A percentile compares a stretch with the other conserved stretches of the same genome.
Conservation (phyloP, 2,888 invertebrate species). For the Corythucha ciliata region DNA sequence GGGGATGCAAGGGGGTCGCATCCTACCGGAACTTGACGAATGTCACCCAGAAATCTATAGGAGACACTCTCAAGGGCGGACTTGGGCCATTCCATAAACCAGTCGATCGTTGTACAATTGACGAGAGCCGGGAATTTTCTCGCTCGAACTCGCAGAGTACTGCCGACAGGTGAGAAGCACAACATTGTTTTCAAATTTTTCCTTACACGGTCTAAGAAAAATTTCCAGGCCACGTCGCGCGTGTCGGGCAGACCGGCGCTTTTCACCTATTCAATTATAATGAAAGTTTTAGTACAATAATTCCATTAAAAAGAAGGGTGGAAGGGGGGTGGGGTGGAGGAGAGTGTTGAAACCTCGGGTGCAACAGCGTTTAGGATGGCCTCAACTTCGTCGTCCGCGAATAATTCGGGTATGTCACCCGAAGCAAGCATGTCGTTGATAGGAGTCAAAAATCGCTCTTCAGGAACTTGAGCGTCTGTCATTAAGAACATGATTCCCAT, state of each 20-base stretch:
- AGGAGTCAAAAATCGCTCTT: constrained; percentile 81
- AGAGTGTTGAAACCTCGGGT: constrained; percentile 63
- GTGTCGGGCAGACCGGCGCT: constrained; percentile 73
- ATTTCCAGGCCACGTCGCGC: constrained; percentile 89
- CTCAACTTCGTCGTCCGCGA: constrained; percentile 84
- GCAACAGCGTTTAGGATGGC: constrained; percentile 68
- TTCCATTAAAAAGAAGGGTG: neutral
- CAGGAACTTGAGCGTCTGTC: constrained; percentile 88
- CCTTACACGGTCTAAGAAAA: constrained; percentile 83
- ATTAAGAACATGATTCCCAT: constrained; percentile 79
- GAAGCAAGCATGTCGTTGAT: constrained; percentile 90
- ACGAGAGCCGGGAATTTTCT: constrained; percentile 90
- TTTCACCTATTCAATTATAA: constrained; percentile 53
- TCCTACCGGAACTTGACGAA: constrained; percentile 61
- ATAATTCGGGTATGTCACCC: constrained; percentile 84
- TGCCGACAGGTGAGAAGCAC: constrained; percentile 92
- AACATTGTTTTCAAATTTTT: constrained; percentile 67
- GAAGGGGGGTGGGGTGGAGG: neutral
- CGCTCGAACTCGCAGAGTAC: constrained; percentile 72
- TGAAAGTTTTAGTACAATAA: neutral
- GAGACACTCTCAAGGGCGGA: constrained; percentile 86
- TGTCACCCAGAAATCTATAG: constrained; percentile 65
- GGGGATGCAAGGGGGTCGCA: neutral
- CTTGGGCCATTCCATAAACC: constrained; percentile 96
- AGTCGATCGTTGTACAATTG: constrained; percentile 86